Evolutionary conservation across 2,113 vertebrate species (phyloP), one percentile per base, ranked within the genome.

Genomic region (Pelmatolapia mariae): DNA sequence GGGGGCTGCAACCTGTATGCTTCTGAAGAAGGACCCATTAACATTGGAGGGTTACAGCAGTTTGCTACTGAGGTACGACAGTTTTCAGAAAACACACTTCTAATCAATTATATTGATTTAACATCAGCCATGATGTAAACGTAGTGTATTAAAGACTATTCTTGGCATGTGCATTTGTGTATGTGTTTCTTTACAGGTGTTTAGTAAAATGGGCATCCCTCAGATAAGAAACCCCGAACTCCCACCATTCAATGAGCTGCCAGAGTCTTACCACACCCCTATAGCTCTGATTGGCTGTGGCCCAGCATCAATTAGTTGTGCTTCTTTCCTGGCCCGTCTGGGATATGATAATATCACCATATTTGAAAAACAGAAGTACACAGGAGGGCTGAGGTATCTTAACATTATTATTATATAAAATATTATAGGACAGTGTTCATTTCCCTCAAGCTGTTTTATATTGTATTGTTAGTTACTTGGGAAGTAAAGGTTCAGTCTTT

Each of bases 31-130:
- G 98, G 98, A 73, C 97, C 98, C 10, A 98, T 99, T 90, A 99
- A 99, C 94, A 99, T 99, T 33, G 98, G 98, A 82, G 98, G 98
- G 63, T 76, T 99, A 50, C 98, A 99, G 94, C 98, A 99, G 94
- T 99, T 99, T 94, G 97, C 98, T 82, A 96, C 96, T 4, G 98
- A 99, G 98, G 98, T 99, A 97, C 26, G 16, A 45, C 18, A 80
- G 19, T 83, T 38, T 52, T 31, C 18, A 33, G 16, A 53, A 38
- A 56, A 66, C 8, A 50, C 26, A 50, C 3, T 18, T n/a, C 80
- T 0, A 47, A 61, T 63, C 16, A 61, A 19, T 61, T 61, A 61
- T 61, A 43, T 81, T 10, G 10, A 43, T 9, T 43, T 53, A 45
- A 78, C 29, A 36, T 52, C 3, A 53, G 43, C 45, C 54, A 33